These are phyloP conservation scores for Ferdinandea cuprea DNA, from an alignment of 2,888 invertebrate genomes.

Conservation along the genomic window DNA sequence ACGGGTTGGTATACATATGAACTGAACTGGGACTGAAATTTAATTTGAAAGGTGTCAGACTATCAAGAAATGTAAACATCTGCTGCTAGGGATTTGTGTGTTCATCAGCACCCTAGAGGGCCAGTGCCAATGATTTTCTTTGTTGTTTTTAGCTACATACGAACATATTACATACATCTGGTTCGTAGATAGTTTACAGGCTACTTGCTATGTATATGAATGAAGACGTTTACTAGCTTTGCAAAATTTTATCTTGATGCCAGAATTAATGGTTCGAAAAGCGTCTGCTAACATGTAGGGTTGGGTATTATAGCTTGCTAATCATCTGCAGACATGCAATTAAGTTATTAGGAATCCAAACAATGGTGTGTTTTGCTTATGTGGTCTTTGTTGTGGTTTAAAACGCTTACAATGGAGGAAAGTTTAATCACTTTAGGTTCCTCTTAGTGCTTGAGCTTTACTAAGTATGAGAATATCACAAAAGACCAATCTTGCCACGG, in stretches of 20 bases:
- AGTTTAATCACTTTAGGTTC: neutral
- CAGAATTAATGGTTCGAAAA: conserved; percentile 49
- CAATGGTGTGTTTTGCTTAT: conserved; percentile 3
- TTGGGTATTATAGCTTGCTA: conserved; percentile 53
- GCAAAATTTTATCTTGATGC: conserved; percentile 52
- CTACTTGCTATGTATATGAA: conserved; percentile 10
- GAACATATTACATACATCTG: neutral
- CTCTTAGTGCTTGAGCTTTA: neutral
- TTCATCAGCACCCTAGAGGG: conserved; percentile 12
- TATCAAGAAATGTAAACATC: conserved; percentile 52
- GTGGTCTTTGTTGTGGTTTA: conserved; percentile 11
- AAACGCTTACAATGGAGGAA: conserved; percentile 1
- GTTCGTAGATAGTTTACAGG: conserved; percentile 14
- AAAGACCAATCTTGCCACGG: no score
- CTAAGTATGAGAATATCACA: neutral
- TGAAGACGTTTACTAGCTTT: conserved; percentile 37
- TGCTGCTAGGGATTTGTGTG: conserved; percentile 14
- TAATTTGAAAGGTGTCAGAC: conserved; percentile 69
- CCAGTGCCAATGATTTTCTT: neutral
- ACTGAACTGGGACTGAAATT: conserved; percentile 51
- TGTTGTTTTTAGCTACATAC: conserved; percentile 1
- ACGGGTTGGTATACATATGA: no score
- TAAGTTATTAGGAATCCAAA: conserved; percentile 53
- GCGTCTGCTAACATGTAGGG: conserved; percentile 21
- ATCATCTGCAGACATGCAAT: conserved; percentile 65